These are phyloP conservation scores for Callipepla californica DNA, from an alignment of 2,113 vertebrate genomes.

Conservation along the genomic window DNA sequence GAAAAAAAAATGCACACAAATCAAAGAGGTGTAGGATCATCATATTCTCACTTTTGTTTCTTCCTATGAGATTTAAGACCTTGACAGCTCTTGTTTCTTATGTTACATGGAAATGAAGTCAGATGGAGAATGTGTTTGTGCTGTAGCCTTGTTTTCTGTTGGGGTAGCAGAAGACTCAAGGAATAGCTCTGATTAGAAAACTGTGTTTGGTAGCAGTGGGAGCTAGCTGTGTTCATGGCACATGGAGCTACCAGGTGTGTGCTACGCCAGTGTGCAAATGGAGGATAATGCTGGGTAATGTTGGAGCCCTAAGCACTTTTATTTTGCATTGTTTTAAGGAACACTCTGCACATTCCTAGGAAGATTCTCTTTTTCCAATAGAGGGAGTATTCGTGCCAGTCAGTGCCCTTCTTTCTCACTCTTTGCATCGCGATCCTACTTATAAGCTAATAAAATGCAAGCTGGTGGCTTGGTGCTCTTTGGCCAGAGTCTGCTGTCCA, in stretches of 20 bases:
- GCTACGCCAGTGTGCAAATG: background rate
- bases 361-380: conserved; percentile 69
- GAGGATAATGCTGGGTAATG: background rate
- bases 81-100: background rate
- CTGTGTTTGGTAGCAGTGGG: background rate
- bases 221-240: background rate
- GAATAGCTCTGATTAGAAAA: background rate
- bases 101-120: background rate
- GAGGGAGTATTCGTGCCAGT: conserved; percentile 69
- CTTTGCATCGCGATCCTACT: background rate
- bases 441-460: background rate
- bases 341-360: conserved; percentile 8
- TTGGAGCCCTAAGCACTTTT: background rate
- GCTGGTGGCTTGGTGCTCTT: background rate
- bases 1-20: background rate
- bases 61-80: conserved; percentile 3
- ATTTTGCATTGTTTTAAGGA: conserved; percentile 10
- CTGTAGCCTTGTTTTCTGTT: background rate
- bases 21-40: background rate
- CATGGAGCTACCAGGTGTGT: background rate
- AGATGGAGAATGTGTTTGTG: background rate
- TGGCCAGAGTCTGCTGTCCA: background rate
- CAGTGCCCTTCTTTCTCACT: conserved; percentile 46
- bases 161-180: background rate
- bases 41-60: background rate